Evolutionary conservation across 2,797 vertebrate species (phyloP).

Genomic region (Enoplosus armatus): DNA sequence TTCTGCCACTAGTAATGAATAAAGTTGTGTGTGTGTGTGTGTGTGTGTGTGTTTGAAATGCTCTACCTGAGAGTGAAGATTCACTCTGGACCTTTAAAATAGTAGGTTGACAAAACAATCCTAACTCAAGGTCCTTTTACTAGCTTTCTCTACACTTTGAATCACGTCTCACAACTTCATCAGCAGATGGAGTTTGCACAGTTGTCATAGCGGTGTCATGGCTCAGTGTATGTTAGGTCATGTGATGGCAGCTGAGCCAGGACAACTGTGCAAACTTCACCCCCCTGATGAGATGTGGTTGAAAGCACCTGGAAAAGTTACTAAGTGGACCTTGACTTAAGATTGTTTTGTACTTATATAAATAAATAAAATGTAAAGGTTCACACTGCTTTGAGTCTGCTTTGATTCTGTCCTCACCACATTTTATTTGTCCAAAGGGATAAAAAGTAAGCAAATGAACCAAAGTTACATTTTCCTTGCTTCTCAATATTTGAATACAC

Average conservation of each 20-base stretch:
- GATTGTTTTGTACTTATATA: no score
- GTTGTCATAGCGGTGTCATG: not conserved
- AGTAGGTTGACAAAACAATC: not conserved
- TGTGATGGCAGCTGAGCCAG: no score
- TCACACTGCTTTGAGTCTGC: not conserved
- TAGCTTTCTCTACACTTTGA: not conserved
- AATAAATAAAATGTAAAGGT: not conserved
- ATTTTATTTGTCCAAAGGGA: not conserved
- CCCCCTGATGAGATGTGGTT: no score
- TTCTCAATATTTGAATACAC: constrained; percentile 10
- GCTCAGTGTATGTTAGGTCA: not conserved
- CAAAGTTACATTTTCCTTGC: not conserved
- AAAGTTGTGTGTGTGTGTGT: no score
- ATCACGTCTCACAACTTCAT: not conserved
- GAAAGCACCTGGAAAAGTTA: not conserved
- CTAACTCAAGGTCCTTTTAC: no score
- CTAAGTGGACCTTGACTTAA: not conserved
- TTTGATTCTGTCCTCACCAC: not conserved
- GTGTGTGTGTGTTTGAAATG: no score
- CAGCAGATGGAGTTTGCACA: not conserved
- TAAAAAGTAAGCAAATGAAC: not conserved
- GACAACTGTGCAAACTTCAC: no score
- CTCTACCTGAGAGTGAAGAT: not conserved
- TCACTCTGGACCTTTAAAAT: not conserved
- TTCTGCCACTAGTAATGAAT: not conserved